A percentile compares a stretch with the other conserved stretches of the same genome.
phyloP scores from a whole-genome alignment of 1,140 invertebrate species.

The Drosophila kurseongensis region DNA sequence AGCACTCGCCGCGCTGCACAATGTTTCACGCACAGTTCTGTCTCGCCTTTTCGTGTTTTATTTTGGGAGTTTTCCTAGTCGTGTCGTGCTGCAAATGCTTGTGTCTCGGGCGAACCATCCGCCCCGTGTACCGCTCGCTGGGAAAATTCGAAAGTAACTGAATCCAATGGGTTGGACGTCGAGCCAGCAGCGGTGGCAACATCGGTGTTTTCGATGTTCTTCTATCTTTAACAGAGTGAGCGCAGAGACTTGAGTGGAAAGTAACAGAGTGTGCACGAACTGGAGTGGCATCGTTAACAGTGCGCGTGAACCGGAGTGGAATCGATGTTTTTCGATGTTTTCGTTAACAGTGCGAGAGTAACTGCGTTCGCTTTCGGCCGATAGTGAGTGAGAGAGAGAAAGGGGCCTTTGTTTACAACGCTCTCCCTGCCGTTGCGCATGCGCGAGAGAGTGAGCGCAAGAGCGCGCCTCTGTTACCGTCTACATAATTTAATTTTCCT shows the following conservation, averaged over 20 bases:
- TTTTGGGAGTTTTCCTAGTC: constrained; percentile 41
- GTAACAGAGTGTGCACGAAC: too few relatives aligned
- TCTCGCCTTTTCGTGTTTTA: constrained; percentile 26
- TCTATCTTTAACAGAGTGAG: too few relatives aligned
- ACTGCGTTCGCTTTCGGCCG: constrained; percentile 60
- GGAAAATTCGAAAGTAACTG: constrained; percentile 74
- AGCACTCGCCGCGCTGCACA: constrained; percentile 24
- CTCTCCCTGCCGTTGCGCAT: constrained; percentile 15
- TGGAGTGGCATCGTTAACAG: too few relatives aligned
- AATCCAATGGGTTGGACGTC: too few relatives aligned
- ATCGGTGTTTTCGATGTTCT: too few relatives aligned
- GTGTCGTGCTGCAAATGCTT: constrained; percentile 10
- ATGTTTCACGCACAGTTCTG: constrained; percentile 29
- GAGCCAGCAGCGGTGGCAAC: too few relatives aligned
- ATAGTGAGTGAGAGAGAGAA: constrained; percentile 13
- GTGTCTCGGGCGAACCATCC: constrained; percentile 22
- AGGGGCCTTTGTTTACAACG: constrained; percentile 56
- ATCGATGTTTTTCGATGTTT: too few relatives aligned
- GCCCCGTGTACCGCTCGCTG: constrained; percentile 56
- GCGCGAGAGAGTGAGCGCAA: constrained; percentile 21
- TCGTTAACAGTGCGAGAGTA: too few relatives aligned
- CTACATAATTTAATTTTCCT: constrained; percentile 63
- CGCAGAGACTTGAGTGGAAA: constrained; percentile 4
- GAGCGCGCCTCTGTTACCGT: constrained; percentile 46
- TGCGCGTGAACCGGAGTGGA: too few relatives aligned